Conservation (phyloP, 2,888 invertebrate species). For the Parelbella ahira region DNA sequence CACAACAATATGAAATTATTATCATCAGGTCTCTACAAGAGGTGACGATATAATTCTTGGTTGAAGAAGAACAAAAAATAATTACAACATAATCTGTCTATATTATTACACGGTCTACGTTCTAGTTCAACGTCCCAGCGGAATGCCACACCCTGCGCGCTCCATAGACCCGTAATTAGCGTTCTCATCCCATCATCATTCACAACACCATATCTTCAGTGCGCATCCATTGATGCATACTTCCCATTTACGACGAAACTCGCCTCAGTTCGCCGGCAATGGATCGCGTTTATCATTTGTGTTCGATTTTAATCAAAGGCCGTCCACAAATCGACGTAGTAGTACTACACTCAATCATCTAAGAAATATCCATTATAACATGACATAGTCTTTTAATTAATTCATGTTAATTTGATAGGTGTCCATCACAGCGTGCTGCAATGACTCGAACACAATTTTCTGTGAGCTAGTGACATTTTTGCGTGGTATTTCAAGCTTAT, state of each 20-base stretch:
- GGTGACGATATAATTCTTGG: too few relatives aligned
- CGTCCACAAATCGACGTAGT: conserved; percentile 10
- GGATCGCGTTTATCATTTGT: conserved; percentile 24
- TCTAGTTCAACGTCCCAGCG: conserved; percentile 54
- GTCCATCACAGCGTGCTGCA: conserved; percentile 31
- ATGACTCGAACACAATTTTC: not conserved
- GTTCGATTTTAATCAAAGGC: conserved; percentile 1
- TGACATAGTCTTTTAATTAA: conserved; percentile 46
- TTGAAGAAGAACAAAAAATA: too few relatives aligned
- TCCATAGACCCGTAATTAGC: conserved; percentile 76
- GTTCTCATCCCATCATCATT: conserved; percentile 58
- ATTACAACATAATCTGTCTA: too few relatives aligned
- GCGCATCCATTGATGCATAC: conserved; percentile 45
- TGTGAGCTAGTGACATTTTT: conserved; percentile 17
- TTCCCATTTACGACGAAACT: conserved; percentile 20
- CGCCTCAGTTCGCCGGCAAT: conserved; percentile 29
- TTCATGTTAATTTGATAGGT: conserved; percentile 42
- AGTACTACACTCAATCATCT: conserved; percentile 32
- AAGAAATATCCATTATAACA: conserved; percentile 31
- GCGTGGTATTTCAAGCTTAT: conserved; percentile 20
- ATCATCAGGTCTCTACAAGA: too few relatives aligned
- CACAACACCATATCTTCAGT: conserved; percentile 45
- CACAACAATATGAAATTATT: too few relatives aligned
- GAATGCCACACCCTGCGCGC: conserved; percentile 69
- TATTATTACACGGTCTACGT: conserved; percentile 36